Base-by-base conservation (phyloP, 1,140 invertebrate genomes). In the Hypothenemus hampei region DNA sequence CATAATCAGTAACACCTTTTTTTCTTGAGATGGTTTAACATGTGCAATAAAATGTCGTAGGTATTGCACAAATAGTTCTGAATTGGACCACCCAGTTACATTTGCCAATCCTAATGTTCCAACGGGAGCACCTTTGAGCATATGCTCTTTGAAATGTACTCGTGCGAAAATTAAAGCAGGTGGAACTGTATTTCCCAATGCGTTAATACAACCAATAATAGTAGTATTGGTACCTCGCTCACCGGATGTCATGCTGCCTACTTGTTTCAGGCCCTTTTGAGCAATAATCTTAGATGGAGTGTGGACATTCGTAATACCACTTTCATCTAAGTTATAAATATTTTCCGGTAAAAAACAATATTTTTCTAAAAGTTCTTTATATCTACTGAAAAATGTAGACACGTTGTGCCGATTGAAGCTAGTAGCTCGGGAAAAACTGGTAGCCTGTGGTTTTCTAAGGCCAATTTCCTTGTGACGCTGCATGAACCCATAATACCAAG, bases 161-260 rank as follows among this genome's bases (percentile, higher is more conserved):
- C 62, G 22, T 1, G 64, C 60, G 43, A 65, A 66, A 29, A 68
- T 55, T 8, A 67, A 26, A 13, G 64, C 15, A 11, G 65, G 67
- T 16, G 69, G 68, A 15, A 72, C 49, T 3, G 33, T 35, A 55
- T 62, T 63, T 18, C 62, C 64, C 23, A 48, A 23, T 35, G 65
- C 69, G 59, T 41, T 61, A 11, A 68, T 47, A 33, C 24, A 35
- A 15, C 11, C 43, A 22, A 18, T 35, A 4, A 60, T 11, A 15
- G 37, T 58, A 15, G 55, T 52, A 31, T 73, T 60, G 10, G 64
- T 66, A 22, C 72, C 73, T 24, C 70, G 51, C 67, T 78, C 75
- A 3, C 64, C 70, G 19, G 72, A 75, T 4, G 69, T 74, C 10
- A 75, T 45, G 49, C 65, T 23, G 22, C 72, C 71, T 2, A 77